Evolutionary conservation across 2,888 invertebrate genomes (phyloP).

Genomic region (Ditula angustiorana): DNA sequence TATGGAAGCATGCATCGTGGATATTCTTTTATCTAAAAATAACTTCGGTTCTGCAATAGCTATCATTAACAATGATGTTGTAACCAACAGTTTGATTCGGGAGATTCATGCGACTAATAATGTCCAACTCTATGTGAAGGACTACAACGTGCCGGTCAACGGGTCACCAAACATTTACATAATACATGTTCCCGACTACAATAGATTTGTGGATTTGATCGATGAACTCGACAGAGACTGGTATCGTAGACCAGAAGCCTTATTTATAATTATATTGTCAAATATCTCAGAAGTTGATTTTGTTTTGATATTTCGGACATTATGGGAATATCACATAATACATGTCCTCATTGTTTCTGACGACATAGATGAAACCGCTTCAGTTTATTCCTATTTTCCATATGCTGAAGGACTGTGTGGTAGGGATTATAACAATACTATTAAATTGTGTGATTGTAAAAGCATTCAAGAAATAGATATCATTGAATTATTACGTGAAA

Average conservation of each 20-base stretch:
- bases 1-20: conserved; percentile 19
- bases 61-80: conserved; percentile 3
- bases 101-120: conserved; percentile 1
- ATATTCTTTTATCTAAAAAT: conserved; percentile 12
- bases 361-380: conserved; percentile 4
- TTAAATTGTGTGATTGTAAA: conserved; percentile 31
- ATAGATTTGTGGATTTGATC: conserved; percentile 13
- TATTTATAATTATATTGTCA: conserved; percentile 30
- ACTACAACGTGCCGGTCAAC: background rate
- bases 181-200: conserved; percentile 1
- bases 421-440: conserved; percentile 27
- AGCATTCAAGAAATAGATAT: background rate
- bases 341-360: conserved; percentile 26
- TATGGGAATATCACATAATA: conserved; percentile 31
- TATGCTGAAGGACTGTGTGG: conserved; percentile 34
- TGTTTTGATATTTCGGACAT: conserved; percentile 18
- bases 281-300: conserved; percentile 3
- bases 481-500: background rate
- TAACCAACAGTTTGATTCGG: conserved; percentile 9
- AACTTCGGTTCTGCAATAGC: background rate
- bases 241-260: conserved; percentile 27
- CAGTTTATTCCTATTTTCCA: conserved; percentile 35
- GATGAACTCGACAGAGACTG: conserved; percentile 21
- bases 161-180: conserved; percentile 5
- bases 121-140: conserved; percentile 7